These are phyloP conservation scores for Pseudococcus viburni DNA, from an alignment of 2,888 invertebrate species.

Conservation along the genomic window DNA sequence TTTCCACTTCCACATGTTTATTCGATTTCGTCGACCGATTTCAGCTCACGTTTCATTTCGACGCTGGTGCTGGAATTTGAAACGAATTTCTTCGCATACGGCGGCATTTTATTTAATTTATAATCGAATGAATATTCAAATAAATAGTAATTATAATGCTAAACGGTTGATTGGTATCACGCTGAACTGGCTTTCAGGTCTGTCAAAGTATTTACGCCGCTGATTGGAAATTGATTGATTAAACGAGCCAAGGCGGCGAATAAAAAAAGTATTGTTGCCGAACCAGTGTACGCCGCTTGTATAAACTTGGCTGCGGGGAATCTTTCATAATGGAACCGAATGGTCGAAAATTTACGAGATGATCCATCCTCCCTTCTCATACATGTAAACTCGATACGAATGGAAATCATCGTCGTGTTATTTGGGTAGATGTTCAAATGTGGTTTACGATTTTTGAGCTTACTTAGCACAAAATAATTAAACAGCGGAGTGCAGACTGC, in stretches of 20 bases:
- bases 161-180: slow-evolving; percentile 44
- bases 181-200: slow-evolving; percentile 52
- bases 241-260: slow-evolving; percentile 41
- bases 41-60: background rate
- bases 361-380: background rate
- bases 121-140: slow-evolving; percentile 54
- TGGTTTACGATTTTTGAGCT: background rate
- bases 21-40: too few species aligned
- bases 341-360: slow-evolving; percentile 28
- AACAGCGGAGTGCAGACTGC: background rate
- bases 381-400: background rate
- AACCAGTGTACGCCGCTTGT: background rate
- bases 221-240: slow-evolving; percentile 57
- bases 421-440: background rate
- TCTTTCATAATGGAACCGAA: background rate
- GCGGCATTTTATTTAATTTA: slow-evolving; percentile 3
- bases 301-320: slow-evolving; percentile 39
- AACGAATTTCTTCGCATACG: background rate
- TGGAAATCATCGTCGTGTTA: background rate
- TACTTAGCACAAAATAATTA: background rate
- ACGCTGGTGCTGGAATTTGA: background rate
- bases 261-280: slow-evolving; percentile 37
- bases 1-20: too few species aligned
- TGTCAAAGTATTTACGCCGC: slow-evolving; percentile 48
- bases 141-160: slow-evolving; percentile 37